phyloP scores from a whole-genome alignment of 1,140 invertebrate genomes.

The Diprion similis region DNA sequence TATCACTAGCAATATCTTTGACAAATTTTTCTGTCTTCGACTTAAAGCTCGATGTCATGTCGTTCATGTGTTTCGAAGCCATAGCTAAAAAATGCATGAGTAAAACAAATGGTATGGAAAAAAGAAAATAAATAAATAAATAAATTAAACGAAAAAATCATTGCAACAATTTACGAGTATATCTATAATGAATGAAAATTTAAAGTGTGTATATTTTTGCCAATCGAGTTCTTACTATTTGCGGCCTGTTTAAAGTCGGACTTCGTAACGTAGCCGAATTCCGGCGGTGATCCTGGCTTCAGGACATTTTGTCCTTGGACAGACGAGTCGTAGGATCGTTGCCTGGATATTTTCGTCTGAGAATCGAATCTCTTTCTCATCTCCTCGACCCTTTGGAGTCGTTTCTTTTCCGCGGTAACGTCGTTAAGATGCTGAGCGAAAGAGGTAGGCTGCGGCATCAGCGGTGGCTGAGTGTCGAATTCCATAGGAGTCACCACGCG shows the following conservation, averaged over 20 bases:
- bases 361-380: slow-evolving; percentile 52
- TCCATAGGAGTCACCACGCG: slow-evolving; percentile 67
- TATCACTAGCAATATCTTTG: slow-evolving; percentile 69
- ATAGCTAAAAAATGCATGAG: slow-evolving; percentile 60
- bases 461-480: slow-evolving; percentile 65
- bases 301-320: slow-evolving; percentile 44
- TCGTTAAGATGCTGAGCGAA: slow-evolving; percentile 29
- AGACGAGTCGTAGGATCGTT: slow-evolving; percentile 37
- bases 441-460: slow-evolving; percentile 49
- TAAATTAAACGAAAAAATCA: background rate
- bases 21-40: slow-evolving; percentile 75
- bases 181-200: background rate
- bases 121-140: slow-evolving; percentile 16
- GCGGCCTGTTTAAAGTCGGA: slow-evolving; percentile 55
- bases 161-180: background rate
- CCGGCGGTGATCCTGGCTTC: slow-evolving; percentile 66
- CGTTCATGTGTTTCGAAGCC: slow-evolving; percentile 68
- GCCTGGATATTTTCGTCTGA: slow-evolving; percentile 25
- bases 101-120: slow-evolving; percentile 31
- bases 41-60: slow-evolving; percentile 74
- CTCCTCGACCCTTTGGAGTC: slow-evolving; percentile 45
- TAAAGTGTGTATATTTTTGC: background rate
- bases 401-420: slow-evolving; percentile 45
- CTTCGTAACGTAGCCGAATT: slow-evolving; percentile 65
- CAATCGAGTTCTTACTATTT: slow-evolving; percentile 50